Conservation (phyloP, 2,797 vertebrate species). For the Melopsittacus undulatus region DNA sequence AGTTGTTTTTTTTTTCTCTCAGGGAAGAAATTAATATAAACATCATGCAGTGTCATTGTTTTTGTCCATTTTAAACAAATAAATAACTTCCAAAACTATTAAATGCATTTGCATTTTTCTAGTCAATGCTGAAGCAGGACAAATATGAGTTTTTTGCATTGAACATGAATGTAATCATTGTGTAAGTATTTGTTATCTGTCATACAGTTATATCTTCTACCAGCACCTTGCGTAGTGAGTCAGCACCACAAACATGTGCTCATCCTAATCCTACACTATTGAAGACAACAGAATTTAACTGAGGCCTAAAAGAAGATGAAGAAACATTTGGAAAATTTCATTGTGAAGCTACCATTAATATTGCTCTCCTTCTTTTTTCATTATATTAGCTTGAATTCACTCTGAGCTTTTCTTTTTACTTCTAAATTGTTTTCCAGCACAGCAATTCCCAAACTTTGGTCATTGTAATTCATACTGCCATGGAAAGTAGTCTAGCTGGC, state of each 20-base stretch:
- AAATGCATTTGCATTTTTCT: background rate
- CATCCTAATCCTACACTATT: background rate
- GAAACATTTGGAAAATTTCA: background rate
- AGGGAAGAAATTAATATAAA: background rate
- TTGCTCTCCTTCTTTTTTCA: background rate
- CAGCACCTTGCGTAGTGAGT: background rate
- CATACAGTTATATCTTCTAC: background rate
- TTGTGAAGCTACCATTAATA: background rate
- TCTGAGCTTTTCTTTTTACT: background rate
- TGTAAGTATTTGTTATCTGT: background rate
- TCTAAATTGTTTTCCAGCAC: background rate
- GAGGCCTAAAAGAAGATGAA: background rate
- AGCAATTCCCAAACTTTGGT: background rate
- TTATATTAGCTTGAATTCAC: background rate
- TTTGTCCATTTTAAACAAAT: background rate
- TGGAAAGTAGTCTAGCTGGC: background rate
- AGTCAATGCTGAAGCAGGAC: background rate
- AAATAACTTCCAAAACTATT: background rate
- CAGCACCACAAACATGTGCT: background rate
- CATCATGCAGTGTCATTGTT: background rate
- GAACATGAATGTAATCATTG: background rate
- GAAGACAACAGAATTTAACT: background rate
- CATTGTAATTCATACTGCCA: background rate
- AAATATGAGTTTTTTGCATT: background rate
- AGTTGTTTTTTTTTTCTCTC: rapidly evolving